Base-by-base conservation (phyloP, 2,888 invertebrate genomes). In the Cataglyphis albicans region DNA sequence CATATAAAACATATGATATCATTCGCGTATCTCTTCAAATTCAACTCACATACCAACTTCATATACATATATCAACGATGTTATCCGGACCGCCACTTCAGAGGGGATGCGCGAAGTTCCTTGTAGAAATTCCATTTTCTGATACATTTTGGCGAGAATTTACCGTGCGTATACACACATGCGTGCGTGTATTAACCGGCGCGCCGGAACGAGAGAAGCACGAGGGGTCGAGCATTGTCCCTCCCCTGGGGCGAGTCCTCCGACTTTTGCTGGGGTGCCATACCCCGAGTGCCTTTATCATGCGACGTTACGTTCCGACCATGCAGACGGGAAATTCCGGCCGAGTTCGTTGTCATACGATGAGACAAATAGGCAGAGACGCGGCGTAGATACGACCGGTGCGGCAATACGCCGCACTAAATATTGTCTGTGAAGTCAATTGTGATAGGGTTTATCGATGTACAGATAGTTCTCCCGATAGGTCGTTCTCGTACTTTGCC, bases 301-400 rank as follows among this genome's bases (percentile, higher is more conserved):
- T 83, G 21, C 63, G 73, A 52, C 81, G 81, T 78, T 74, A 52
- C 78, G 81, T 70, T 85, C 74, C 59, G 10, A n/a, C 68, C 44
- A 72, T 35, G 65, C 63, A 84, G 84, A 84, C 83, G 85, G 74
- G 87, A 87, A 84, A 90, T 89, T 88, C 90, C 90, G 61, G 29
- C 38, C 81, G 80, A 57, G 76, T 48, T 48, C 41, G 74, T 68
- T 78, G 80, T 86, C 81, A 59, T 55, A 35, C 32, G 67, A 57
- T 48, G 68, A 78, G 88, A 89, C 87, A 86, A 90, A 90, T 76
- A 85, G 65, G 18, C 38, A 75, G 86, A 80, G 59, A 85, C 84
- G 38, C 83, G 38, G 63, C 61, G 72, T 52, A 87, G 89, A 84
- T 87, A 84, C 64, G 67, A 64, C n/a, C 52, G 38, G 25, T 21